Evolutionary conservation across 2,797 vertebrate species (phyloP), one percentile per base, ranked within the genome.

Genomic region (Eupleurogrammus muticus): DNA sequence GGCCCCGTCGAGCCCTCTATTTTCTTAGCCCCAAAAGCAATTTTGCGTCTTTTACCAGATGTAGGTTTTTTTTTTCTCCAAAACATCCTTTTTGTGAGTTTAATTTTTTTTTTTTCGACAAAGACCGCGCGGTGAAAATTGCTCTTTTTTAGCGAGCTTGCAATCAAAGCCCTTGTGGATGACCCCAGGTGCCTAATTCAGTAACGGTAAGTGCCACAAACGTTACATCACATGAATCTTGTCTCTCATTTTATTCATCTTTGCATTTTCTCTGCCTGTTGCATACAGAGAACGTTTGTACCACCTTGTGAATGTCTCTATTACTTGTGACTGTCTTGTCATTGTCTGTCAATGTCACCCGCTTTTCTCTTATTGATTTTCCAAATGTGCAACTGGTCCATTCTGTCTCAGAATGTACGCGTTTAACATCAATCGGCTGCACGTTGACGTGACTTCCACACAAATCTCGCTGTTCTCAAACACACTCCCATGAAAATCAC

Each of bases 161-260:
- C 86, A 85, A 77, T 85, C 68, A 28, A 79, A 87, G 70, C 58
- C 75, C 62, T 76, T 56, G 76, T 68, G 83, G 87, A 90, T 84
- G 85, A 91, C 82, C 88, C 85, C 78, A 77, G 83, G 70, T 83
- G 88, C 70, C 86, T 53, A 36, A 82, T 85, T 82, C 67, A 84
- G 48, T 77, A 46, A 64, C 47, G 92, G 94, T 94, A 82, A 94
- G 93, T 94, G 86, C 54, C 67, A 80, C 73, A 57, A 70, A 87
- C 90, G 87, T 84, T 59, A 21, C 62, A n/a, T 71, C 40, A 46
- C 42, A 48, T 23, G 79, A 63, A 80, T 70, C 35, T 2, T 17
- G 52, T 21, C 23, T 61, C 13, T 66, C 42, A 34, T 78, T 61
- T 1, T 46, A 5, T 24, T 38, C 9, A 17, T 47, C 2, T 75